Conservation (phyloP, 2,888 invertebrate genomes). For the Schizaphis graminum region DNA sequence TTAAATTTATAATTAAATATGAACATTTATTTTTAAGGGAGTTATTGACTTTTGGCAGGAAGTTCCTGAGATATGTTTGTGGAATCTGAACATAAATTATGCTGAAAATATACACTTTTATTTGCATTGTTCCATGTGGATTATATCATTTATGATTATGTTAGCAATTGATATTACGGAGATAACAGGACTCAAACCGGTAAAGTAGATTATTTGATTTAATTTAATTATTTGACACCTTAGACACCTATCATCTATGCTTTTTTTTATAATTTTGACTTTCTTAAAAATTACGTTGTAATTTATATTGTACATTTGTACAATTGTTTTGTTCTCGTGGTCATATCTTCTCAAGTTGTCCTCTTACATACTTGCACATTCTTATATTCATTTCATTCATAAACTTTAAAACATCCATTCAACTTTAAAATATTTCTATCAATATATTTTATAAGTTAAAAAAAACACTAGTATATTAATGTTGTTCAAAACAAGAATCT, state of each 20-base stretch:
- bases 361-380: background rate
- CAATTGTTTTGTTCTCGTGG: background rate
- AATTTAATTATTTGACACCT: background rate
- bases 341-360: background rate
- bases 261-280: background rate
- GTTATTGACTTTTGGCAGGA: conserved; percentile 37
- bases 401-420: background rate
- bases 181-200: conserved; percentile 55
- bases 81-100: conserved; percentile 1
- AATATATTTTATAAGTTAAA: background rate
- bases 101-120: conserved; percentile 27
- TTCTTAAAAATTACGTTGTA: background rate
- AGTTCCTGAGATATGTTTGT: conserved; percentile 55
- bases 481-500: no score
- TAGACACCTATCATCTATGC: background rate
- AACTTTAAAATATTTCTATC: background rate
- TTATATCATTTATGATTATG: conserved; percentile 39
- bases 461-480: background rate
- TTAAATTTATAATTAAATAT: background rate
- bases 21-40: conserved; percentile 26
- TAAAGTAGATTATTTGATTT: conserved; percentile 16
- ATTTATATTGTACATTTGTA: background rate
- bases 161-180: conserved; percentile 52
- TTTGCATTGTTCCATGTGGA: conserved; percentile 51
- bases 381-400: background rate